These are phyloP conservation scores for Aldrovandia affinis DNA, from an alignment of 2,797 vertebrate genomes.

Conservation along the genomic window DNA sequence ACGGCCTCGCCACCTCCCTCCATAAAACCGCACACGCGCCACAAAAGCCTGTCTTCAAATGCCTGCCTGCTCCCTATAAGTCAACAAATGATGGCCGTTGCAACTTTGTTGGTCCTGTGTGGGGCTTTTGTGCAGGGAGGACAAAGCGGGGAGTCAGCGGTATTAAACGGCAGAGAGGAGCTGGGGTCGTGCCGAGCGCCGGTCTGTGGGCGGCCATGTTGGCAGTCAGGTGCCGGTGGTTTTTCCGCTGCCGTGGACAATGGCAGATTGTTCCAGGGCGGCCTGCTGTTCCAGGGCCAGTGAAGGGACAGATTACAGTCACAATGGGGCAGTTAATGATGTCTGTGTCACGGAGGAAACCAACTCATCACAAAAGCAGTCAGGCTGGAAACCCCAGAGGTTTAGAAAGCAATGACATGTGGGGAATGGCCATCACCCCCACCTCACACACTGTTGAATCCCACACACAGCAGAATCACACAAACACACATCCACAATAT, in stretches of 20 bases:
- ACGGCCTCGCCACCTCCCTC: conserved; percentile 36
- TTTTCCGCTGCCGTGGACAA: conserved; percentile 49
- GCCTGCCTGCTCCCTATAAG: conserved; percentile 57
- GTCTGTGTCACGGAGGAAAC: conserved; percentile 65
- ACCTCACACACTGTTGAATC: conserved; percentile 43
- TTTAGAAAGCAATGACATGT: conserved; percentile 58
- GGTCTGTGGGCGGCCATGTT: conserved; percentile 42
- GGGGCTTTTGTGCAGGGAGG: conserved; percentile 42
- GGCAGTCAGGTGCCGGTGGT: conserved; percentile 55
- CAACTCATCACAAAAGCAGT: conserved; percentile 61
- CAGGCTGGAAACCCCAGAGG: conserved; percentile 56
- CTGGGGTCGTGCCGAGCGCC: conserved; percentile 31
- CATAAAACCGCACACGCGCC: conserved; percentile 48
- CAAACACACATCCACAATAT: not conserved
- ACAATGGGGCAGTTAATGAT: conserved; percentile 71
- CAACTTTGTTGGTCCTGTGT: conserved; percentile 55
- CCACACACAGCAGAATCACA: conserved; percentile 17
- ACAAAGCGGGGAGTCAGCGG: conserved; percentile 54
- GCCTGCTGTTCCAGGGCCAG: conserved; percentile 56
- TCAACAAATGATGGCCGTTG: conserved; percentile 63
- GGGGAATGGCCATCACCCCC: conserved; percentile 44
- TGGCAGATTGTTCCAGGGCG: conserved; percentile 60
- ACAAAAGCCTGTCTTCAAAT: conserved; percentile 6
- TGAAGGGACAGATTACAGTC: conserved; percentile 71
- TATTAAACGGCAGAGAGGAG: conserved; percentile 46